Conservation (phyloP, 2,113 vertebrate genomes). For the Oncorhynchus gorbuscha region DNA sequence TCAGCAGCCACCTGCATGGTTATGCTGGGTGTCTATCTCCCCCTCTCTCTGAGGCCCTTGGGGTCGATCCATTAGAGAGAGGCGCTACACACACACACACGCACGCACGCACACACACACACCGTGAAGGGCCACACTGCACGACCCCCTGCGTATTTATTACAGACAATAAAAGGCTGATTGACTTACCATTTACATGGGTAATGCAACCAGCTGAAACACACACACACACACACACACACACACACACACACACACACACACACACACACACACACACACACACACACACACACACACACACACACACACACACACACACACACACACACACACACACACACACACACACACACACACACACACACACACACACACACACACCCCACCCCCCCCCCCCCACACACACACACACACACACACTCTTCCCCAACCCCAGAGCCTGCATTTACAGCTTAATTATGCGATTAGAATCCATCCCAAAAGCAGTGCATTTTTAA, state of each 20-base stretch:
- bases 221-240: conserved; percentile 33
- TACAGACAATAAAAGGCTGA: conserved; percentile 83
- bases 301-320: conserved; percentile 34
- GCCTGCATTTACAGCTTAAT: conserved; percentile 77
- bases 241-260: conserved; percentile 22
- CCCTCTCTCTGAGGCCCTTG: conserved; percentile 54
- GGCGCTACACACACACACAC: conserved; percentile 40
- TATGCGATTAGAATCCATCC: conserved; percentile 75
- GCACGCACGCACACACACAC: conserved; percentile 24
- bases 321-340: conserved; percentile 20
- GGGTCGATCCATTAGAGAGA: conserved; percentile 77
- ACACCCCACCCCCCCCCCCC: background rate
- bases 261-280: background rate
- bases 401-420: conserved; percentile 25
- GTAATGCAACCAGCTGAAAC: conserved; percentile 74
- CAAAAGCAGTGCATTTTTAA: conserved; percentile 70
- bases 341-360: background rate
- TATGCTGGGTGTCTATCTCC: conserved; percentile 54
- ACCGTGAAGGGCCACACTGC: conserved; percentile 69
- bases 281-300: conserved; percentile 22
- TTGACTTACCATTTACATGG: conserved; percentile 82
- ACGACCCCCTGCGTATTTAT: conserved; percentile 78
- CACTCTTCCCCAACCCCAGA: conserved; percentile 15
- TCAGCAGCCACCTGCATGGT: conserved; percentile 70
- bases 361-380: conserved; percentile 24